Base-by-base conservation (phyloP, 1,140 invertebrate genomes). In the Paraescarpia echinospica region DNA sequence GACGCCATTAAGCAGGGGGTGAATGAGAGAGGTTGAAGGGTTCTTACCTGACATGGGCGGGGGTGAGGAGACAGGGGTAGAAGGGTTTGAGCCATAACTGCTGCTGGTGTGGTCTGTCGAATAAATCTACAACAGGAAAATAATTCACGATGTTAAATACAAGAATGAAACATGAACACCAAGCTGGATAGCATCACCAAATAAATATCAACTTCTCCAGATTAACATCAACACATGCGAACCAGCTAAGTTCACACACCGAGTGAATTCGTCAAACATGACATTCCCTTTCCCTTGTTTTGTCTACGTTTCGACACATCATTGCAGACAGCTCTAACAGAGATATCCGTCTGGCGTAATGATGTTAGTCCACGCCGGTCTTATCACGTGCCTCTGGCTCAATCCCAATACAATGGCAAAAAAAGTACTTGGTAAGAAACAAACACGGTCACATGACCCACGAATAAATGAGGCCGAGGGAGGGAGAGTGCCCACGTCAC, bases 11-110 rank as follows among this genome's bases (percentile, higher is more conserved):
- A n/a, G n/a, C n/a, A n/a, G n/a, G n/a, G n/a, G n/a, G n/a, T 89
- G 89, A 6, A 14, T 33, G 14, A 33, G 89, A 89, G 89, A 89
- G 9, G 89, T 5, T 33, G 89, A 41, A 33, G 91, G 34, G 34
- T 91, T 14, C 93, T 92, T 93, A 95, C 95, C 95, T 95, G 95
- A 94, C 94, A 95, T 95, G 97, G 96, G 96, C 31, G 96, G 95
- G 35, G 96, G 96, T 59, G 96, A 96, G 34, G 96, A 96, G 34
- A 96, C 96, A 48, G 96, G 96, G 34, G 96, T 96, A 91, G 96
- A 96, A 94, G 98, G 98, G 95, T 98, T 98, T 95, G 98, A 98
- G 96, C 98, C 98, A 96, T 98, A 99, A 97, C 98, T 99, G 96
- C 98, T 98, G 95, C 97, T 97, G 97, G 98, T 98, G 96, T 98